Evolutionary conservation across 1,140 invertebrate species (phyloP).

Genomic region (Listronotus bonariensis): DNA sequence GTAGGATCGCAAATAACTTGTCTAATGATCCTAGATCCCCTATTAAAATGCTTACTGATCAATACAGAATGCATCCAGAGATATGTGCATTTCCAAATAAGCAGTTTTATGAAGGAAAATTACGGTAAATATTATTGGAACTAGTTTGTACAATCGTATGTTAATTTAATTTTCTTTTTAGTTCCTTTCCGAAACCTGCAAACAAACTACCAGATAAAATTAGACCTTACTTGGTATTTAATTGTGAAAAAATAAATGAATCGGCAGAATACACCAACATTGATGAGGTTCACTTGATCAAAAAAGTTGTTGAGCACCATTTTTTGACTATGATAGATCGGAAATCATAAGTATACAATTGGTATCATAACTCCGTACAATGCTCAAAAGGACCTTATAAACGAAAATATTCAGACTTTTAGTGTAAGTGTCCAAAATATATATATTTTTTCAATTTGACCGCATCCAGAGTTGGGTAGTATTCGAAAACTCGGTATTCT

Average conservation of each 20-base stretch:
- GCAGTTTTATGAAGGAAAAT: constrained; percentile 72
- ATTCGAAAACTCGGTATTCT: too few relatives aligned
- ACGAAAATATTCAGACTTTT: constrained; percentile 42
- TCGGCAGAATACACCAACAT: constrained; percentile 56
- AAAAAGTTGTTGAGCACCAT: constrained; percentile 62
- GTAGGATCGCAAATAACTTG: constrained; percentile 62
- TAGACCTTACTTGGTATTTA: constrained; percentile 62
- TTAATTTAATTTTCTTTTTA: not conserved
- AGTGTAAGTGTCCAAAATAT: constrained; percentile 34
- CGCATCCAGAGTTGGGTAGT: too few relatives aligned
- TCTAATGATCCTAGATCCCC: constrained; percentile 48
- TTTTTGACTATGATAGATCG: constrained; percentile 58
- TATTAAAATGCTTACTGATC: constrained; percentile 68
- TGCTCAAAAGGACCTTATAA: constrained; percentile 63
- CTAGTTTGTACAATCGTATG: too few relatives aligned
- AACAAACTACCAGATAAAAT: constrained; percentile 46
- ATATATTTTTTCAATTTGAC: too few relatives aligned
- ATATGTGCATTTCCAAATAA: constrained; percentile 76
- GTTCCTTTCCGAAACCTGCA: constrained; percentile 29
- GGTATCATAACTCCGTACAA: constrained; percentile 79
- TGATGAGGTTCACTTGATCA: constrained; percentile 62
- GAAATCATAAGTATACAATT: constrained; percentile 46
- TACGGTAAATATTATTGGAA: constrained; percentile 18
- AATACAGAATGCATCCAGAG: constrained; percentile 87
- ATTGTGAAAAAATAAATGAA: constrained; percentile 51